Evolutionary conservation across 2,888 invertebrate genomes (phyloP).

Genomic region (Stenotaenia linearis): DNA sequence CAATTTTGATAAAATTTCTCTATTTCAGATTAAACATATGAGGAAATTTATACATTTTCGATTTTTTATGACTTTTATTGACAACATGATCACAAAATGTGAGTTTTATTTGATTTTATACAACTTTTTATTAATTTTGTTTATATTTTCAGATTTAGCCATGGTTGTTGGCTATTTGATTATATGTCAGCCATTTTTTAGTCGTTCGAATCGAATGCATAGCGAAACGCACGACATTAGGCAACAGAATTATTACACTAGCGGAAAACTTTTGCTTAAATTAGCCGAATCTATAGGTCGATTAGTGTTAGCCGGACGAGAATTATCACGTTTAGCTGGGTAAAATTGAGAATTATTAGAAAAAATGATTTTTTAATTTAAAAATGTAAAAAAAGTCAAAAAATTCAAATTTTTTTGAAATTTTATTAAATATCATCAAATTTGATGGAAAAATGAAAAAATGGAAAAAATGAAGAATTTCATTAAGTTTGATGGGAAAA

Average conservation of each 20-base stretch:
- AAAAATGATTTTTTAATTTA: no score
- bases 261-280: slow-evolving; percentile 91
- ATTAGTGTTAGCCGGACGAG: slow-evolving; percentile 87
- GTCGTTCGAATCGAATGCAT: slow-evolving; percentile 63
- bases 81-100: slow-evolving; percentile 96
- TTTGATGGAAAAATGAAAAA: no score
- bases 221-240: slow-evolving; percentile 64
- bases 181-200: slow-evolving; percentile 89
- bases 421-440: no score
- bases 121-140: background rate
- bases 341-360: no score
- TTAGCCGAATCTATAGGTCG: slow-evolving; percentile 96
- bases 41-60: slow-evolving; percentile 82
- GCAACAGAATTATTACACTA: slow-evolving; percentile 89
- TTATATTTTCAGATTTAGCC: slow-evolving; percentile 65
- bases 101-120: slow-evolving; percentile 45
- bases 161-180: slow-evolving; percentile 95
- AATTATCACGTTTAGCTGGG: slow-evolving; percentile 88
- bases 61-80: slow-evolving; percentile 86
- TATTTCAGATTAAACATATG: slow-evolving; percentile 66
- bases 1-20: no score
- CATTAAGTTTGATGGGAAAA: no score
- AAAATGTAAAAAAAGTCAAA: no score
- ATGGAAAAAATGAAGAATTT: no score
- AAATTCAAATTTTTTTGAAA: no score